Evolutionary conservation across 2,888 invertebrate species (phyloP).

Genomic region (Drosophila villosipedis): DNA sequence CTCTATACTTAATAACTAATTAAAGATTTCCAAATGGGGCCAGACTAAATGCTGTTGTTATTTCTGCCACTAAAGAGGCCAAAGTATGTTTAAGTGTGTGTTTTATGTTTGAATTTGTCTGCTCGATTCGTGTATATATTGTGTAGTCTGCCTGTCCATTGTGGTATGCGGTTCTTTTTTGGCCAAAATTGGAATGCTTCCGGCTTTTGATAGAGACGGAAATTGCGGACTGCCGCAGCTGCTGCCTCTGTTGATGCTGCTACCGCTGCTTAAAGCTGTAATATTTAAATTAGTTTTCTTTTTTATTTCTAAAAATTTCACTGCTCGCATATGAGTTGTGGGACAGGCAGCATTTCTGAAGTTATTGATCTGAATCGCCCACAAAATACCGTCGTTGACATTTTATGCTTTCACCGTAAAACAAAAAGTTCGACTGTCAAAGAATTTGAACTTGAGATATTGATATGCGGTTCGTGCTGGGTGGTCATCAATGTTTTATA

Average conservation of each 20-base stretch:
- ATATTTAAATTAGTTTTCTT: conserved; percentile 39
- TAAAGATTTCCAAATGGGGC: conserved; percentile 62
- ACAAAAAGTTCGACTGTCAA: conserved; percentile 23
- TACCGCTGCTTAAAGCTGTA: conserved; percentile 26
- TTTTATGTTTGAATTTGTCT: conserved; percentile 7
- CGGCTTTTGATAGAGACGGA: conserved; percentile 65
- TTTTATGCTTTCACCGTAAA: conserved; percentile 47
- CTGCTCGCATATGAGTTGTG: conserved; percentile 19
- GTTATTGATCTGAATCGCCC: conserved; percentile 27
- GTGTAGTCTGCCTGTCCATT: conserved; percentile 10
- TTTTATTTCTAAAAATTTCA: conserved; percentile 4
- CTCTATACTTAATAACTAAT: conserved; percentile 60
- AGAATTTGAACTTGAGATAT: conserved; percentile 56
- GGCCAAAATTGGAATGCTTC: conserved; percentile 61
- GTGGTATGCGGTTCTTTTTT: conserved; percentile 36
- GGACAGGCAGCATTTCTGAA: conserved; percentile 3
- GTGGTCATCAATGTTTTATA: conserved; percentile 50
- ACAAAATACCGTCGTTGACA: conserved; percentile 33
- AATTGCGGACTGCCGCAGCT: conserved; percentile 47
- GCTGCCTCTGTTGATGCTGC: not conserved
- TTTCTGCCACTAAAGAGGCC: conserved; percentile 33
- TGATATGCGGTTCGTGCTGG: conserved; percentile 39
- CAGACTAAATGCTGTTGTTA: conserved; percentile 28
- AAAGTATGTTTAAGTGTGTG: conserved; percentile 22
- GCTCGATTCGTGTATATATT: conserved; percentile 6